A percentile compares a stretch with the other conserved stretches of the same genome.
Evolutionary conservation across 2,797 vertebrate genomes (phyloP).

Genomic region (Gadopsis bispinosus): DNA sequence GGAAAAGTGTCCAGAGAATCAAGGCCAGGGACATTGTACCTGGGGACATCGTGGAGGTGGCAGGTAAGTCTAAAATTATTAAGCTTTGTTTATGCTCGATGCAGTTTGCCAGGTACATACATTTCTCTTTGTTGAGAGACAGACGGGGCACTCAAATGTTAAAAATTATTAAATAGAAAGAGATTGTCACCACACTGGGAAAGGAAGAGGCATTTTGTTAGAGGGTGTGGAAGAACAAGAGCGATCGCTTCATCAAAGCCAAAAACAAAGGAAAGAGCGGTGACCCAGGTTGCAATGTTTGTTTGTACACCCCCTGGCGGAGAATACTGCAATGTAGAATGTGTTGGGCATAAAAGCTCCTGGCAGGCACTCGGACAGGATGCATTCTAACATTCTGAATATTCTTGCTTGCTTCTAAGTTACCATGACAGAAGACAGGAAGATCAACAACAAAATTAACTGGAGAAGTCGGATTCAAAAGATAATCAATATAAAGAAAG

Average conservation of each 20-base stretch:
- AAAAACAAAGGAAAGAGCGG: not conserved
- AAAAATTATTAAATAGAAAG: not conserved
- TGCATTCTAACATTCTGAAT: not conserved
- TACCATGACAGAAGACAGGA: not conserved
- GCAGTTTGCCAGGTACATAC: not conserved
- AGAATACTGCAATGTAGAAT: not conserved
- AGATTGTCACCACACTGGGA: not conserved
- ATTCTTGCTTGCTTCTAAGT: not conserved
- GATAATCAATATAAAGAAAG: not conserved
- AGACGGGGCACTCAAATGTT: not conserved
- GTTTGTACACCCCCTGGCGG: not conserved
- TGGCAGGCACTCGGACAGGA: not conserved
- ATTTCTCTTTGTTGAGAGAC: not conserved
- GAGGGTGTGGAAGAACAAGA: not conserved
- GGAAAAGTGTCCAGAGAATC: slow-evolving; percentile 97
- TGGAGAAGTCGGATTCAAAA: not conserved
- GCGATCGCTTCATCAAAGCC: not conserved
- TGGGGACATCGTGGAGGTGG: slow-evolving; percentile 97
- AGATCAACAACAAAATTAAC: not conserved
- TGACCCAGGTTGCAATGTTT: not conserved
- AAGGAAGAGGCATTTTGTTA: not conserved
- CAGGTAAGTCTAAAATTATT: slow-evolving; percentile 86
- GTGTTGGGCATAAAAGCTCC: not conserved
- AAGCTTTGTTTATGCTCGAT: not conserved
- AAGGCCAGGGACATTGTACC: slow-evolving; percentile 97